Base-by-base conservation (phyloP, 53 echinoderm and acorn worm species). In the Astropecten irregularis region DNA sequence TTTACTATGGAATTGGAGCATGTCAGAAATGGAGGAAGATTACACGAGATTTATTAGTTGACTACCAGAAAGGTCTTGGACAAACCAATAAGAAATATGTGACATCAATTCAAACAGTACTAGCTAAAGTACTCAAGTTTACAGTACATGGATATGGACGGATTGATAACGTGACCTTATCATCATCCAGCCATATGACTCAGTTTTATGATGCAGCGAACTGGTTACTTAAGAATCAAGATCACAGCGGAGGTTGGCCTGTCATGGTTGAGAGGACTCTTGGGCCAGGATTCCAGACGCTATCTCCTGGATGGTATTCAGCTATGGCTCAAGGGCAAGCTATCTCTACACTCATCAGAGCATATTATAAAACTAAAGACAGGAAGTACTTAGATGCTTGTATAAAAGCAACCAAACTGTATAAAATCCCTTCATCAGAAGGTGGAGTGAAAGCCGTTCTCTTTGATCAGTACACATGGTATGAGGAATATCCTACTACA, bases 271-370 rank as follows among this genome's bases (percentile, higher is more conserved):
- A 90, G 35, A 60, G 99, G 9, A 55, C 83, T 29, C 71, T 99
- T 0, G 92, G 84, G 20, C 79, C 88, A 23, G 90, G 90, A 19
- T 90, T 99, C 82, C 72, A 83, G 47, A 74, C 68, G 9, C 69
- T 99, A 25, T 77, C 90, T 14, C 92, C 99, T 7, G 94, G 92
- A 15, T 99, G 99, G 99, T 99, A 99, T 49, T 99, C 99, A 0
- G 89, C 99, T 4, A 99, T 99, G 99, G 99, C 94, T 1, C 99
- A 99, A 55, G 99, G 99, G 16, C 99, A 99, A 29, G 99, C 94
- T 19, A 94, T 99, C 57, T 99, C 99, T 1, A 92, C 90, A 10
- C 79, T 99, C 15, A 79, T 90, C 34, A 57, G 99, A n/a, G 99
- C 99, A 0, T 95, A 90, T 49, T 49, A 82, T 18, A 92, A 83